phyloP scores from a whole-genome alignment of 2,797 vertebrate species.

The Cossypha heuglini region DNA sequence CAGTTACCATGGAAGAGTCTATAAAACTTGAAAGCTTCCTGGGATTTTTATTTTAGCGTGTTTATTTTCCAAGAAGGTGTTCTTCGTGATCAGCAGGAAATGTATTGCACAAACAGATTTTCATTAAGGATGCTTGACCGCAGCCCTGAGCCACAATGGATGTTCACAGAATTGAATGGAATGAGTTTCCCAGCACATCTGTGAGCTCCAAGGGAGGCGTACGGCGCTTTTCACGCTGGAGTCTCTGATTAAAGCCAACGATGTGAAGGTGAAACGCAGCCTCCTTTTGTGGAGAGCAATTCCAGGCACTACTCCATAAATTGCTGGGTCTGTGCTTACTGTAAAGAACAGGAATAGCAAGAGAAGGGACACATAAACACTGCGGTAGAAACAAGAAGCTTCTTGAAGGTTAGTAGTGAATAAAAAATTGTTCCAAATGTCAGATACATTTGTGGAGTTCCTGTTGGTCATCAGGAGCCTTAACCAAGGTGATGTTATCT shows the following conservation, averaged over 20 bases:
- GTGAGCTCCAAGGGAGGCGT: not conserved
- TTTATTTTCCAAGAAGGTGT: constrained; percentile 39
- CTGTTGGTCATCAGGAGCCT: not conserved
- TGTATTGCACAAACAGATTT: constrained; percentile 29
- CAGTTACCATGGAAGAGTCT: not conserved
- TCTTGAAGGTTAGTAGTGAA: not conserved
- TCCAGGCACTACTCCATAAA: not conserved
- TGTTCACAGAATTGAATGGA: constrained; percentile 42
- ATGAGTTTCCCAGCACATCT: not conserved
- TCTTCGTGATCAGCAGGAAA: constrained; percentile 43
- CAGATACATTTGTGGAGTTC: not conserved
- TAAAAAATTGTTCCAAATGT: not conserved
- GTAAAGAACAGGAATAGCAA: not conserved
- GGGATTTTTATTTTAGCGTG: constrained; percentile 28
- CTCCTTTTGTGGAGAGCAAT: constrained; percentile 41
- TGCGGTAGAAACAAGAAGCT: fast-evolving
- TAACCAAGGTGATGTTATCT: not conserved
- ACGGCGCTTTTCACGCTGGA: not conserved
- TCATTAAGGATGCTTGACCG: constrained; percentile 43
- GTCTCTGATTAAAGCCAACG: constrained; percentile 25
- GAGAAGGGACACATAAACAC: not conserved
- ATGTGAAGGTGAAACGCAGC: not conserved
- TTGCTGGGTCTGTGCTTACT: not conserved
- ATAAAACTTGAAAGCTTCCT: constrained; percentile 20
- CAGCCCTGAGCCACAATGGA: constrained; percentile 12